phyloP scores from a whole-genome alignment of 1,140 invertebrate species.

The Drosophila truncata region DNA sequence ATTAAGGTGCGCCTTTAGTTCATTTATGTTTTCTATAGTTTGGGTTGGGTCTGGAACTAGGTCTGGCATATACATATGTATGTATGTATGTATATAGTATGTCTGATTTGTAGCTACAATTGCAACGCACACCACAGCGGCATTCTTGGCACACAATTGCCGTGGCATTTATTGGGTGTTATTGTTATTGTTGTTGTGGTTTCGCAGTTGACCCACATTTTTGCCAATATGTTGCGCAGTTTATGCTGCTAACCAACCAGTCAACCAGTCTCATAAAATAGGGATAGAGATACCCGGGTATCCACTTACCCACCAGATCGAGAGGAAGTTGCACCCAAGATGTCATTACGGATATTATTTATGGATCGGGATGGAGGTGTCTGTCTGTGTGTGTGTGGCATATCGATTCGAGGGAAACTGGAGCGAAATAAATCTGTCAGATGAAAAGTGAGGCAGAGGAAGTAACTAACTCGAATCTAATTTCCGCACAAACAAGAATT shows the following conservation, averaged over 20 bases:
- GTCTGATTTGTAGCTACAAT: slow-evolving; percentile 64
- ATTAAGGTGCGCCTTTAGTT: slow-evolving; percentile 58
- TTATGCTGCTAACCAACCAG: slow-evolving; percentile 36
- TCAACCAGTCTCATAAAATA: slow-evolving; percentile 18
- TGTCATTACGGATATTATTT: slow-evolving; percentile 51
- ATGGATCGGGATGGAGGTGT: slow-evolving; percentile 5
- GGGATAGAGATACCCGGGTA: slow-evolving; percentile 15
- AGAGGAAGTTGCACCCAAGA: slow-evolving; percentile 51
- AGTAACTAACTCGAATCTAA: slow-evolving; percentile 13
- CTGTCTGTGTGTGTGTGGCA: background rate
- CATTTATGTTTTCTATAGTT: slow-evolving; percentile 54
- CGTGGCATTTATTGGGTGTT: slow-evolving; percentile 75
- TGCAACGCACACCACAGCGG: slow-evolving; percentile 29
- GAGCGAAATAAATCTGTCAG: slow-evolving; percentile 23
- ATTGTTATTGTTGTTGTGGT: slow-evolving; percentile 56
- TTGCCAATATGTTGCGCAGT: slow-evolving; percentile 74
- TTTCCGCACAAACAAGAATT: slow-evolving; percentile 26
- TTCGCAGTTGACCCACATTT: slow-evolving; percentile 79
- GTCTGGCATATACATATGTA: slow-evolving; percentile 18
- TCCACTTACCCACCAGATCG: slow-evolving; percentile 9
- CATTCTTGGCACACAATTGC: slow-evolving; percentile 65
- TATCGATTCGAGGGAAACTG: slow-evolving; percentile 40
- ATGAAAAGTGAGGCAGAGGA: slow-evolving; percentile 10
- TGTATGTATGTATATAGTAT: slow-evolving; percentile 1
- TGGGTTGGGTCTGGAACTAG: slow-evolving; percentile 48